These are phyloP conservation scores for Casuarius casuarius DNA, from an alignment of 2,113 vertebrate species.

Conservation along the genomic window DNA sequence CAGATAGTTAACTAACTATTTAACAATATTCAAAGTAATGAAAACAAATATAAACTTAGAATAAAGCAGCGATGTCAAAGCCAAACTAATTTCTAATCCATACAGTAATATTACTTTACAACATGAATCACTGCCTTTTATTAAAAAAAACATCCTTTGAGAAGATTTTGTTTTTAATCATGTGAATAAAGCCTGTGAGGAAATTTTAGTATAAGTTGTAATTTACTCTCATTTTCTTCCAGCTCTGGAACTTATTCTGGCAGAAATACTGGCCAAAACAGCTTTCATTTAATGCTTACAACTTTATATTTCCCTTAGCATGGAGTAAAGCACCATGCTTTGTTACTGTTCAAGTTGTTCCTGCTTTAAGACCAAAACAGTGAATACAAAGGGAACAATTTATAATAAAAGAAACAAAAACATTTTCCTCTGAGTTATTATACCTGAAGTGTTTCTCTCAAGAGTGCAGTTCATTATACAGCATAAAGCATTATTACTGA, in stretches of 20 bases:
- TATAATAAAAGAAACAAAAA: not conserved
- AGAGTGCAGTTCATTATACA: not conserved
- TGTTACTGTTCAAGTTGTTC: not conserved
- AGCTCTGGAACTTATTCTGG: not conserved
- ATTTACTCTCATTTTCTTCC: conserved; percentile 5
- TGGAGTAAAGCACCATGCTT: not conserved
- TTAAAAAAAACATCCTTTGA: not conserved
- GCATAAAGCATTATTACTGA: not conserved
- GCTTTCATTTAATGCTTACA: not conserved
- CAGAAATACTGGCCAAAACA: not conserved
- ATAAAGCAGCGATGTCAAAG: not conserved
- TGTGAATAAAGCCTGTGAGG: not conserved
- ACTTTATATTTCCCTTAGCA: not conserved
- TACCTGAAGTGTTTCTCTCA: not conserved
- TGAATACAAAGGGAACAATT: not conserved
- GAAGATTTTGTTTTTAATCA: not conserved
- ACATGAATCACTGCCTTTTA: not conserved
- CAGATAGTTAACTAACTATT: not conserved
- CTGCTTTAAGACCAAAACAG: conserved; percentile 5
- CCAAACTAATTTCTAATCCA: not conserved
- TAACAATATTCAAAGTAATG: not conserved
- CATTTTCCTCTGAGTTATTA: not conserved
- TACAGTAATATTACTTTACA: not conserved
- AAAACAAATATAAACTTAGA: not conserved
- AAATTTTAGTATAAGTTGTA: not conserved